Evolutionary conservation across 2,888 invertebrate species (phyloP).

Genomic region (Onchidella celtica): DNA sequence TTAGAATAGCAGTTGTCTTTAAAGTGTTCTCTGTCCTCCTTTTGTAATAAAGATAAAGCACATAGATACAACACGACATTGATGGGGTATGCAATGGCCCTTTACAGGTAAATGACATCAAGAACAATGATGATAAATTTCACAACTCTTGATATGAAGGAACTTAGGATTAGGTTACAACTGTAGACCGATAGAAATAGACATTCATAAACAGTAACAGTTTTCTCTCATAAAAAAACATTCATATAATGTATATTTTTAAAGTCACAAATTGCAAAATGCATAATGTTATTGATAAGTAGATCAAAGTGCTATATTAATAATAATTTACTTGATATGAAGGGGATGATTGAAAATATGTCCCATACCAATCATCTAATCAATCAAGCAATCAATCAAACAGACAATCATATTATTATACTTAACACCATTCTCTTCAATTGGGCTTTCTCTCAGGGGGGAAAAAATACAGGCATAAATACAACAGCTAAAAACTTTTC

Average conservation of each 20-base stretch:
- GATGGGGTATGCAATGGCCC: slow-evolving; percentile 31
- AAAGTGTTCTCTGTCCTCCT: not conserved
- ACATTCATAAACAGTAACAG: slow-evolving; percentile 16
- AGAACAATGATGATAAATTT: slow-evolving; percentile 26
- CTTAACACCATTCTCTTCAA: not conserved
- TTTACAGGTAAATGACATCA: slow-evolving; percentile 22
- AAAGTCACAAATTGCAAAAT: slow-evolving; percentile 41
- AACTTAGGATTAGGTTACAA: slow-evolving; percentile 20
- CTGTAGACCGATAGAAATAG: slow-evolving; percentile 29
- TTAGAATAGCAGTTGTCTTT: not conserved
- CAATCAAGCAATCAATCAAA: not conserved
- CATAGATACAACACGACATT: slow-evolving; percentile 45
- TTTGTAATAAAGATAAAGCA: slow-evolving; percentile 31
- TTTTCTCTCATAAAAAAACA: slow-evolving; percentile 3
- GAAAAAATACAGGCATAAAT: not conserved
- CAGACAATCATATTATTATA: not conserved
- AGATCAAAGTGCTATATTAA: slow-evolving; percentile 11
- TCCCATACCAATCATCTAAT: not conserved
- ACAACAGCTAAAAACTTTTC: not conserved
- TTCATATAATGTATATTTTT: slow-evolving; percentile 30
- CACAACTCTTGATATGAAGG: slow-evolving; percentile 44
- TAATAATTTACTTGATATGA: slow-evolving; percentile 38
- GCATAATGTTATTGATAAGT: slow-evolving; percentile 38
- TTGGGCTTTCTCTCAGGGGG: too few relatives aligned
- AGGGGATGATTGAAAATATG: not conserved